A percentile compares a stretch with the other conserved stretches of the same genome.
These are phyloP conservation scores for Philhelius pedissequus DNA, from an alignment of 2,888 invertebrate genomes.

Conservation along the genomic window DNA sequence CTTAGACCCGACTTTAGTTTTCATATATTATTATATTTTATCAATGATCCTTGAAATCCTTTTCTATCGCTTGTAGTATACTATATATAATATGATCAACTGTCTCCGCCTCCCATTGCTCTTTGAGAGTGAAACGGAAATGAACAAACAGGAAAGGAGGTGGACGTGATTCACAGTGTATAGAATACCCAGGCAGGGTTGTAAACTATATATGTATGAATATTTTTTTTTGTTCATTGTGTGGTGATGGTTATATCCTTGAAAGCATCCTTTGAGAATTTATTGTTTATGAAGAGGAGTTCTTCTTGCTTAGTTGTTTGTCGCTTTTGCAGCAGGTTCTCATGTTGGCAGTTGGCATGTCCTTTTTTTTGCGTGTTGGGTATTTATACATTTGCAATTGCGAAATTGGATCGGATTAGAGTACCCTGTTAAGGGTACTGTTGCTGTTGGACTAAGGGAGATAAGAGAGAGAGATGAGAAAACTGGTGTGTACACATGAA, in stretches of 20 bases:
- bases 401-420: conserved; percentile 62
- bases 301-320: conserved; percentile 39
- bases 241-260: conserved; percentile 44
- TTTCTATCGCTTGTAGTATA: conserved; percentile 47
- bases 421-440: conserved; percentile 21
- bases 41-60: conserved; percentile 67
- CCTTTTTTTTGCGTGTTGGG: conserved; percentile 4
- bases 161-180: not conserved
- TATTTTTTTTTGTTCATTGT: conserved; percentile 4
- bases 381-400: conserved; percentile 41
- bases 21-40: conserved; percentile 65
- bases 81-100: not conserved
- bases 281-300: conserved; percentile 48
- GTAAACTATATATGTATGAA: too few relatives aligned
- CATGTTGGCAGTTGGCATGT: conserved; percentile 27
- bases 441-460: conserved; percentile 12
- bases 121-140: conserved; percentile 32
- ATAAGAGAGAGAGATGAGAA: conserved; percentile 29
- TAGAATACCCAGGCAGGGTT: not conserved
- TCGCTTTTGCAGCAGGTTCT: conserved; percentile 52
- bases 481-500: not conserved
- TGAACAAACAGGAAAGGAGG: conserved; percentile 16
- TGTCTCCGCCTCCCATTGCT: conserved; percentile 9
- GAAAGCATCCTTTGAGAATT: conserved; percentile 52
- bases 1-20: conserved; percentile 50